These are phyloP conservation scores for Riptortus pedestris DNA, from an alignment of 1,140 invertebrate species.

Conservation along the genomic window DNA sequence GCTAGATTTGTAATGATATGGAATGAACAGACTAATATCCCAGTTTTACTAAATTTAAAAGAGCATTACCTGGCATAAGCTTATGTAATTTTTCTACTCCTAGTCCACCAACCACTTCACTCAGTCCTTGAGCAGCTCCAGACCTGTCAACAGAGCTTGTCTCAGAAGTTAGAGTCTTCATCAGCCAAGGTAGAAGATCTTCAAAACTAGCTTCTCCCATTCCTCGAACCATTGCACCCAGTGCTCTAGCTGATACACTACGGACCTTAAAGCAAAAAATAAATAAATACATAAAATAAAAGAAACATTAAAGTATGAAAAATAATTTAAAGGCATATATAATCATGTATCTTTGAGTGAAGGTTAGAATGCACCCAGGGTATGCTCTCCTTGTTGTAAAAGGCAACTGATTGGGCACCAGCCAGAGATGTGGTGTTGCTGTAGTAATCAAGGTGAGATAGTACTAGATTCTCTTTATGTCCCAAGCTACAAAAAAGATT, in stretches of 20 bases:
- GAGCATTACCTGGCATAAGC: slow-evolving; percentile 75
- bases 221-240: slow-evolving; percentile 94
- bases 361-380: background rate
- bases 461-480: no score
- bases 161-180: slow-evolving; percentile 95
- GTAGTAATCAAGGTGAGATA: no score
- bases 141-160: slow-evolving; percentile 89
- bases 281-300: background rate
- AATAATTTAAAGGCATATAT: background rate
- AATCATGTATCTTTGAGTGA: background rate
- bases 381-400: background rate
- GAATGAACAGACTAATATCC: no score
- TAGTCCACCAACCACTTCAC: slow-evolving; percentile 88
- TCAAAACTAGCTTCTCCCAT: slow-evolving; percentile 95
- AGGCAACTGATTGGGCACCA: background rate
- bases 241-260: slow-evolving; percentile 81
- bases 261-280: slow-evolving; percentile 47
- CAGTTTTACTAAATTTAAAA: no score
- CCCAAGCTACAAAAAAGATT: no score
- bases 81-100: slow-evolving; percentile 91
- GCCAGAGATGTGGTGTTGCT: no score
- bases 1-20: no score
- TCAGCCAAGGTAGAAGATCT: slow-evolving; percentile 92
- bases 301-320: slow-evolving; percentile 22
- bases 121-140: slow-evolving; percentile 93